Base-by-base conservation (phyloP, 2,888 invertebrate species). In the Globia sparganii region DNA sequence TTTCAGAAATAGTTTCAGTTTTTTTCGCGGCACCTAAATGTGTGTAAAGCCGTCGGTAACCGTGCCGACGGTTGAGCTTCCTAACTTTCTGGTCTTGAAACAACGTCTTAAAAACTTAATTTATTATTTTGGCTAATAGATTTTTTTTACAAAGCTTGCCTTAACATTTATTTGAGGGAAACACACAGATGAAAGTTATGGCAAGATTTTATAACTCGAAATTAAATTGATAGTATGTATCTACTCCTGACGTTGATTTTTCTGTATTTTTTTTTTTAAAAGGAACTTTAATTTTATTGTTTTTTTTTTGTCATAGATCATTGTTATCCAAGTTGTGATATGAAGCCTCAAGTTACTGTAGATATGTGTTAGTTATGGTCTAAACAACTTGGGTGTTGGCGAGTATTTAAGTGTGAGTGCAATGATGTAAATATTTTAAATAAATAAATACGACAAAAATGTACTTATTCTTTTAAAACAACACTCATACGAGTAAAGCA, bases 371-470 rank as follows among this genome's bases (percentile, higher is more conserved):
- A 79, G 73, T 46, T 70, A 68, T 46, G 74, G 59, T 73, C 8
- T 64, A 56, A n/a, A 66, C 62, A 67, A 68, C 53, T 25, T 28
- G 74, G 15, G 70, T 56, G 71, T 68, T 59, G 67, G 70, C 46
- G 76, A 82, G 78, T 80, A 82, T 86, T 81, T 81, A 83, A 84
- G 79, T 67, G 59, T 84, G 81, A 88, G 88, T 88, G 89, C 88
- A 87, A 87, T 86, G 84, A 75, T 91, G 91, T 92, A 91, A 87
- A 92, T 92, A 91, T 87, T 85, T 81, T 75, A 84, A 82, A 62
- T 80, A 84, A 82, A 62, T 81, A 73, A 76, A 72, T 68, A 73
- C 21, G 37, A 75, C 66, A 69, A 64, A 64, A 75, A 73, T 78
- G 78, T 80, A 86, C 86, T 85, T 84, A 84, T 76, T 80, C 13